phyloP scores from a whole-genome alignment of 2,888 invertebrate genomes.

The Nomada lathburiana region DNA sequence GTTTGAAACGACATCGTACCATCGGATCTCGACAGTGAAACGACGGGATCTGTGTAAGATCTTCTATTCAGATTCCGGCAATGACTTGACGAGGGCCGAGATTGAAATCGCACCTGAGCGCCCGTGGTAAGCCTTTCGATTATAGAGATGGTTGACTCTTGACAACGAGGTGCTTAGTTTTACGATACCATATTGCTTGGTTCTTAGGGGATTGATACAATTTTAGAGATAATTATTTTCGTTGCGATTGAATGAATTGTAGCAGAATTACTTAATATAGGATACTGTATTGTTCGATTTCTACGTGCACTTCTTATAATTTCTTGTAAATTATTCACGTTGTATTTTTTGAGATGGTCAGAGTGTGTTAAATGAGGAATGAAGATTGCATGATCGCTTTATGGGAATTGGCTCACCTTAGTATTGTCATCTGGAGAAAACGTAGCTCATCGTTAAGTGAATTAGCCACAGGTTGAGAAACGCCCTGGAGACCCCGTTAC shows the following conservation, averaged over 20 bases:
- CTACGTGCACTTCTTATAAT: too few relatives aligned
- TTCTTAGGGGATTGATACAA: too few relatives aligned
- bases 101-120: slow-evolving; percentile 17
- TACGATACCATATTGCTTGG: not conserved
- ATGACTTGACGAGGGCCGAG: not conserved
- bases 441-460: slow-evolving; percentile 82
- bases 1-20: not conserved
- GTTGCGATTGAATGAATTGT: too few relatives aligned
- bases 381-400: not conserved
- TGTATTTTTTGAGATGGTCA: too few relatives aligned
- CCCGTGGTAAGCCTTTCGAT: slow-evolving; percentile 3
- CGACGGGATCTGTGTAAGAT: slow-evolving; percentile 21
- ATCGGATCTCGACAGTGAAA: slow-evolving; percentile 32
- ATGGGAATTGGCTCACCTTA: slow-evolving; percentile 76
- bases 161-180: not conserved
- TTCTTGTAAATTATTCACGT: too few relatives aligned
- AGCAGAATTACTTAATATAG: too few relatives aligned
- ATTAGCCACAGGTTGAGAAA: slow-evolving; percentile 83
- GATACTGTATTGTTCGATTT: too few relatives aligned
- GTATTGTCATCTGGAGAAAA: slow-evolving; percentile 84
- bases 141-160: not conserved
- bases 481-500: slow-evolving; percentile 82
- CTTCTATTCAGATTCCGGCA: slow-evolving; percentile 2
- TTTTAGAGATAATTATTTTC: too few relatives aligned
- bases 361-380: not conserved